phyloP scores from a whole-genome alignment of 2,113 vertebrate genomes.

The Holacanthus passer region DNA sequence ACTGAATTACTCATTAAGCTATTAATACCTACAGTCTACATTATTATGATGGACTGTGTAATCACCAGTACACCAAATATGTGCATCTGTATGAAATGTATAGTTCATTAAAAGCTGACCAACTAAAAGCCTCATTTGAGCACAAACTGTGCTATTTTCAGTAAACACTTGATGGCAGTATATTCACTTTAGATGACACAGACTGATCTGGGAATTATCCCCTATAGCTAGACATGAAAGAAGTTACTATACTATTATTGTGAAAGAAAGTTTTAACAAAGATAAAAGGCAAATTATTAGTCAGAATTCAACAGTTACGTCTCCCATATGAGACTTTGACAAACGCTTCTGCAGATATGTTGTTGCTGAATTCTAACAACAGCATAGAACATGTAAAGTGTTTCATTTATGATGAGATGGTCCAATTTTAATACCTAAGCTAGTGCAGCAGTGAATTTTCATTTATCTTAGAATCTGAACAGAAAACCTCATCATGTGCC shows the following conservation, averaged over 20 bases:
- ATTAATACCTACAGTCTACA: neutral
- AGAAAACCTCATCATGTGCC: neutral
- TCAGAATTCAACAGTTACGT: neutral
- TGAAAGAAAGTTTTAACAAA: neutral
- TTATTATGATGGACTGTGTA: neutral
- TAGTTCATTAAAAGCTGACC: neutral
- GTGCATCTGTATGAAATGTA: neutral
- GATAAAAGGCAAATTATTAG: neutral
- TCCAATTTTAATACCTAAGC: neutral
- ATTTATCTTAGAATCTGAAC: neutral
- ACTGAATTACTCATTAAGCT: no score
- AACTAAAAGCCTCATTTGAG: neutral
- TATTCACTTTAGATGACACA: neutral
- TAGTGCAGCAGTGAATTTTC: neutral
- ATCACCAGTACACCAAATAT: neutral
- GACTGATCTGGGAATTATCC: neutral
- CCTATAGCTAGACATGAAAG: no score
- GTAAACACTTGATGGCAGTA: slow-evolving; percentile 33
- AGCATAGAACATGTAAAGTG: neutral
- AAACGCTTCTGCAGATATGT: no score
- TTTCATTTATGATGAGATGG: neutral
- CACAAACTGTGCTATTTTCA: neutral
- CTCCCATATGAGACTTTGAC: neutral
- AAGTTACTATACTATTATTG: no score
- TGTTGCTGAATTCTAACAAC: neutral